A percentile compares a stretch with the other conserved stretches of the same genome.
Evolutionary conservation across 1,140 invertebrate species (phyloP).

Genomic region (Drosophila sturtevanti): DNA sequence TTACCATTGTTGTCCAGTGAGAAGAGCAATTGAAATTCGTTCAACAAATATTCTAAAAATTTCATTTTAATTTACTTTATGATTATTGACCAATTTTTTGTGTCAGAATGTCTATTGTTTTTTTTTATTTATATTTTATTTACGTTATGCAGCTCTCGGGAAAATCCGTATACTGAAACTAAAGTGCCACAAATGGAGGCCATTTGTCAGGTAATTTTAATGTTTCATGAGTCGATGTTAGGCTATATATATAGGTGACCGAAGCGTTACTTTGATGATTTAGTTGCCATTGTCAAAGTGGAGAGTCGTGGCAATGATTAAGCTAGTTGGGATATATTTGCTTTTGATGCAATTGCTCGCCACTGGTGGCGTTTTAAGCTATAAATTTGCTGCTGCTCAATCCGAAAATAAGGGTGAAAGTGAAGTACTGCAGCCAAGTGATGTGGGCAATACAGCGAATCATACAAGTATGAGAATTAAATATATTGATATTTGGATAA

Average conservation of each 20-base stretch:
- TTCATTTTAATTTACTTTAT: not conserved
- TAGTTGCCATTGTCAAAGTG: slow-evolving; percentile 45
- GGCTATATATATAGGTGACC: slow-evolving; percentile 69
- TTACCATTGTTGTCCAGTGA: not conserved
- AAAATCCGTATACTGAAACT: slow-evolving; percentile 59
- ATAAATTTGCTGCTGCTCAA: slow-evolving; percentile 50
- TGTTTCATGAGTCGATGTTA: slow-evolving; percentile 16
- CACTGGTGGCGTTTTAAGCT: slow-evolving; percentile 3
- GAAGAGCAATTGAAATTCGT: not conserved
- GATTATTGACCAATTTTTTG: slow-evolving; percentile 14
- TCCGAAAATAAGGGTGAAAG: not conserved
- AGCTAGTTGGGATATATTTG: slow-evolving; percentile 34
- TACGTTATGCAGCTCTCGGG: slow-evolving; percentile 36
- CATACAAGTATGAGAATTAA: slow-evolving; percentile 63
- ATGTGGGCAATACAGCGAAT: slow-evolving; percentile 46
- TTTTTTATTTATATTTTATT: too few relatives aligned
- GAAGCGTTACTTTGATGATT: slow-evolving; percentile 25
- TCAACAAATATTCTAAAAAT: not conserved
- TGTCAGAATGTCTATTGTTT: slow-evolving; percentile 28
- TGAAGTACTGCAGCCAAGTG: slow-evolving; percentile 50
- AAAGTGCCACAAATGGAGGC: slow-evolving; percentile 35
- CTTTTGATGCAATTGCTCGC: slow-evolving; percentile 31
- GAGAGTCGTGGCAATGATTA: slow-evolving; percentile 38
- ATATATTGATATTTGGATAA: too few relatives aligned
- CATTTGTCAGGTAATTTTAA: slow-evolving; percentile 55